Evolutionary conservation across 2,888 invertebrate species (phyloP).

Genomic region (Malachius bipustulatus): DNA sequence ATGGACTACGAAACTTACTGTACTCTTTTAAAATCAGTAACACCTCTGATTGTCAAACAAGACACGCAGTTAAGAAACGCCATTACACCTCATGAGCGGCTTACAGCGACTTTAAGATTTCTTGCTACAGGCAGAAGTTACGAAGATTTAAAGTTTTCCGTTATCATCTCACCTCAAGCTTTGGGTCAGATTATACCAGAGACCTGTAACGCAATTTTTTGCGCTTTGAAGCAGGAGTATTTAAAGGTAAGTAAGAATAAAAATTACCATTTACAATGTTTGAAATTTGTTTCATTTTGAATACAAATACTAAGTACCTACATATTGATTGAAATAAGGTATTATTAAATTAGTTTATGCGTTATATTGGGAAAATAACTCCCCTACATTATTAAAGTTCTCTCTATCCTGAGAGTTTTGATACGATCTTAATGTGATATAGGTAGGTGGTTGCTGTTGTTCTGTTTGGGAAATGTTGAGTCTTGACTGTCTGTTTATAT

Average conservation of each 20-base stretch:
- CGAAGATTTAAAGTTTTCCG: conserved; percentile 10
- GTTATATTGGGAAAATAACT: conserved; percentile 5
- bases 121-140: conserved; percentile 9
- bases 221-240: conserved; percentile 7
- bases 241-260: conserved; percentile 9
- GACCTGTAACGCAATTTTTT: conserved; percentile 10
- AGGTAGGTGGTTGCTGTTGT: conserved; percentile 3
- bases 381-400: conserved; percentile 1
- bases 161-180: conserved; percentile 9
- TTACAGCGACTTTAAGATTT: conserved; percentile 12
- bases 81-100: conserved; percentile 11
- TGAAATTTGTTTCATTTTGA: too few species aligned
- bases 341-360: too few species aligned
- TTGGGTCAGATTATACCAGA: conserved; percentile 11
- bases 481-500: conserved; percentile 5
- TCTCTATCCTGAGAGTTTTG: background rate
- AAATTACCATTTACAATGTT: too few species aligned
- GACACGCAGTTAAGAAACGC: conserved; percentile 11
- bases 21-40: conserved; percentile 10
- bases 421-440: background rate
- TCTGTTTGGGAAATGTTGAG: conserved; percentile 4
- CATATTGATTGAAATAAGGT: too few species aligned
- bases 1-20: conserved; percentile 17
- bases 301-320: too few species aligned
- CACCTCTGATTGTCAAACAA: conserved; percentile 9